Base-by-base conservation (phyloP, 1,140 invertebrate species). In the Octopus sinensis region DNA sequence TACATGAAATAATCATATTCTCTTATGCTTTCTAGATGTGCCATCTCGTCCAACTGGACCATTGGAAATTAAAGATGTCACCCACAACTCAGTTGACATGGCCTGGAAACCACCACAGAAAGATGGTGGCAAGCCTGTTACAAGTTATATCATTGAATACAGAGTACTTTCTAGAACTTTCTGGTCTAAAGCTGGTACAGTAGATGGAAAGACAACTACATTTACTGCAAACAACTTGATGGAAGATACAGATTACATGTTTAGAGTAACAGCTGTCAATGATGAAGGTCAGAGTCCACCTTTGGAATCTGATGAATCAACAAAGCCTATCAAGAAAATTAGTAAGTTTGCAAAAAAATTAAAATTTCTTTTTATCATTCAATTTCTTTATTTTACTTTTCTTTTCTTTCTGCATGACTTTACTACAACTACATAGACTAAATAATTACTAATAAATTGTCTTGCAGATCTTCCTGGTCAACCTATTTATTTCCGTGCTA, bases 71-170 rank as follows among this genome's bases (percentile, higher is more conserved):
- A 78, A 87, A 83, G 76, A 92, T 86, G 88, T 88, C 79, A 83
- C 85, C 84, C 76, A 89, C 85, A 81, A 84, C 81, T 97, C 84
- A 93, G 94, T 68, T 93, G 97, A 68, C 95, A 90, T 99, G n/a
- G 93, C 94, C 6, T 99, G 98, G 98, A 94, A 95, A 87, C 94
- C 95, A 88, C 97, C 98, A 13, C 91, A 92, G 84, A 97, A 99
- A 90, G 94, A 98, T 91, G 98, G 98, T 85, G 98, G 98, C 81
- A 95, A 96, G 84, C 97, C 97, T 6, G 93, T 99, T n/a, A 95
- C 95, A 0, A 94, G 96, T 88, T 99, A 98, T 87, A 91, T 95
- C 53, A 94, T 98, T 23, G 97, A 98, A 90, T 97, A 97, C 96
- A 97, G 87, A 92, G 30, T 99, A 56, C 81, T 84, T 81, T 79